Base-by-base conservation (phyloP, 2,888 invertebrate species). In the Lacanobia wlatinum region DNA sequence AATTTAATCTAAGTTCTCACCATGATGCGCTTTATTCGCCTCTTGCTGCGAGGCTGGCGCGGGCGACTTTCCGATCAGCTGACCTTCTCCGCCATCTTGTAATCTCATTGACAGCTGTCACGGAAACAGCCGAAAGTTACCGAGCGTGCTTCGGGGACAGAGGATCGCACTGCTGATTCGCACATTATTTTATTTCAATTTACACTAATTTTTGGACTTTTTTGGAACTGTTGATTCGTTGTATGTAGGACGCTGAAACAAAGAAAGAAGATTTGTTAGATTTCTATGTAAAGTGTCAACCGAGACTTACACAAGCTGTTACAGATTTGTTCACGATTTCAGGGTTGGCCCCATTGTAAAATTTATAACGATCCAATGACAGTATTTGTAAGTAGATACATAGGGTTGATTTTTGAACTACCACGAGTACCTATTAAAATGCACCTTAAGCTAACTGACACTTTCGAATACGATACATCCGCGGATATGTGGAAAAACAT, bases 1-100 rank as follows among this genome's bases (percentile, higher is more conserved):
- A 74, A 78, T 61, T 62, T 40, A 56, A 63, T 82, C 3, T 43
- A 48, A 1, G 18, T n/a, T 67, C 84, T 92, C 89, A 96, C 96
- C 96, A 96, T 96, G 92, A 96, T 96, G 93, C 93, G 94, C 91
- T 93, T 91, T 84, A 93, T 88, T 88, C 93, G 94, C 92, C 95
- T 93, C 91, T 92, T 93, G 88, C 90, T 89, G 82, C 85, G 90
- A 87, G 91, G 91, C 92, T 89, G 92, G 93, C 94, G 95, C 94
- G 94, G 93, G 92, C 90, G 89, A 84, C 84, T 86, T 88, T 91
- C 89, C 87, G 92, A 96, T 96, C 96, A 96, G 96, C 96, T 96
- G 93, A 96, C 94, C 87, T 96, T 94, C 83, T 94, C 96, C 91
- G 94, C 94, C 95, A 95, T 95, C 80, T 91, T 93, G 90, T 5